A percentile compares a stretch with the other conserved stretches of the same genome.
Evolutionary conservation across 2,888 invertebrate species (phyloP).

Genomic region (Norana najaformis): DNA sequence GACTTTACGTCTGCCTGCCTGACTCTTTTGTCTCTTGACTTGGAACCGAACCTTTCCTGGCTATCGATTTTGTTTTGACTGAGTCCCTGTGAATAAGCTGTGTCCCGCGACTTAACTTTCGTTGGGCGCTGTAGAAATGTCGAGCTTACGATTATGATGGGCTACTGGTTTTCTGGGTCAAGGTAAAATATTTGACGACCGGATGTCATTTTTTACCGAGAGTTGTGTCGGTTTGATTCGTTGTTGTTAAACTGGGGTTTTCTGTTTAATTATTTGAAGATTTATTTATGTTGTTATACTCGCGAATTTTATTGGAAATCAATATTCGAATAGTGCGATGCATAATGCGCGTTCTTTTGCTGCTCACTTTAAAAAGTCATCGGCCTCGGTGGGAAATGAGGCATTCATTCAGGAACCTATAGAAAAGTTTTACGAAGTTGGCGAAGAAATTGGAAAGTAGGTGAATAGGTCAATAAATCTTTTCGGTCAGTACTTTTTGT

Average conservation of each 20-base stretch:
- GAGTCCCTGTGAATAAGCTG: no score
- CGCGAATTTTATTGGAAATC: background rate
- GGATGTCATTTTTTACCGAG: background rate
- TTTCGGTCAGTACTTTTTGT: background rate
- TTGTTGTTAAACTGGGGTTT: background rate
- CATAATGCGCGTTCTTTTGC: background rate
- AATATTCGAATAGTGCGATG: background rate
- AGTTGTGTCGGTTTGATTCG: background rate
- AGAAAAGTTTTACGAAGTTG: slow-evolving; percentile 38
- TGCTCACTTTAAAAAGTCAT: background rate
- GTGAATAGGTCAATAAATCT: background rate
- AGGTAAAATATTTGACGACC: slow-evolving; percentile 5
- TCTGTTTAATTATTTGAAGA: background rate
- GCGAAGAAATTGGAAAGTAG: slow-evolving; percentile 40
- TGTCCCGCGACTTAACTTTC: no score
- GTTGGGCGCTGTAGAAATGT: no score
- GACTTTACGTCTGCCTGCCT: no score
- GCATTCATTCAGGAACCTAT: slow-evolving; percentile 35
- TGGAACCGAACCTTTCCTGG: no score
- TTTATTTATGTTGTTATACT: background rate
- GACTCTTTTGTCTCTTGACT: no score
- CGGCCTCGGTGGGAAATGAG: background rate
- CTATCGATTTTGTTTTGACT: no score
- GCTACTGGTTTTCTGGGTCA: background rate
- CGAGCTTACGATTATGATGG: no score